Percentiles rank a stretch among this genome's conserved stretches.
These are phyloP conservation scores for Tachyglossus aculeatus DNA, from an alignment of 2,797 vertebrate species.

Conservation along the genomic window DNA sequence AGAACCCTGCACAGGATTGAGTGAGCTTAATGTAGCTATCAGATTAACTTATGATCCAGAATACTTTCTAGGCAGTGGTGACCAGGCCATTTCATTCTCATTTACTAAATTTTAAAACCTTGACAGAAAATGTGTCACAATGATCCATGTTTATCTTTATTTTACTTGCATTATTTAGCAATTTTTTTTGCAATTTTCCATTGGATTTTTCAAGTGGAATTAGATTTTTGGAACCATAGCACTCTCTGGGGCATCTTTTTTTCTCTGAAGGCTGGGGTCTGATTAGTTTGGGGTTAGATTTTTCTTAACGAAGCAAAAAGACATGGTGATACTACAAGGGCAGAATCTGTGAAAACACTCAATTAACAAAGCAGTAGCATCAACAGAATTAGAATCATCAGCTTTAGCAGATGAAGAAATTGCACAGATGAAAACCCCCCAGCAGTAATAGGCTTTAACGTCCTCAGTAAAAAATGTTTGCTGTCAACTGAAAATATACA, in stretches of 20 bases:
- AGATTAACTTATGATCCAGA: no score
- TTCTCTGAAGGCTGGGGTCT: conserved; percentile 65
- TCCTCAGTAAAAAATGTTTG: conserved; percentile 66
- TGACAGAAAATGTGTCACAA: conserved; percentile 62
- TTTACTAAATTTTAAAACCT: no score
- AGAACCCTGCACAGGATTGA: no score
- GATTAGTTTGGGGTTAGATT: conserved; percentile 69
- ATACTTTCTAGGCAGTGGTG: no score
- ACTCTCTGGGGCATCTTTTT: conserved; percentile 58
- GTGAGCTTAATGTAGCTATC: no score
- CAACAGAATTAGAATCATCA: conserved; percentile 63
- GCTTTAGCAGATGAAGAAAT: conserved; percentile 54
- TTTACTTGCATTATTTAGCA: conserved; percentile 72
- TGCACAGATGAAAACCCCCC: conserved; percentile 64
- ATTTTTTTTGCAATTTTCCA: conserved; percentile 69
- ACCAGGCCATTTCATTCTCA: no score
- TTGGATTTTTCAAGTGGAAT: conserved; percentile 71
- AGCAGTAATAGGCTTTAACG: conserved; percentile 68
- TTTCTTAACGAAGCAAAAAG: conserved; percentile 56
- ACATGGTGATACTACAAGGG: conserved; percentile 62
- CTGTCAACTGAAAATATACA: conserved; percentile 50
- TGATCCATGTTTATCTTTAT: conserved; percentile 68
- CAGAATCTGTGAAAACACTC: conserved; percentile 52
- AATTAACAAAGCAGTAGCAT: conserved; percentile 66
- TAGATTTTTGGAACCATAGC: conserved; percentile 63